phyloP scores from a whole-genome alignment of 1,140 invertebrate species.

The Eufriesea mexicana region DNA sequence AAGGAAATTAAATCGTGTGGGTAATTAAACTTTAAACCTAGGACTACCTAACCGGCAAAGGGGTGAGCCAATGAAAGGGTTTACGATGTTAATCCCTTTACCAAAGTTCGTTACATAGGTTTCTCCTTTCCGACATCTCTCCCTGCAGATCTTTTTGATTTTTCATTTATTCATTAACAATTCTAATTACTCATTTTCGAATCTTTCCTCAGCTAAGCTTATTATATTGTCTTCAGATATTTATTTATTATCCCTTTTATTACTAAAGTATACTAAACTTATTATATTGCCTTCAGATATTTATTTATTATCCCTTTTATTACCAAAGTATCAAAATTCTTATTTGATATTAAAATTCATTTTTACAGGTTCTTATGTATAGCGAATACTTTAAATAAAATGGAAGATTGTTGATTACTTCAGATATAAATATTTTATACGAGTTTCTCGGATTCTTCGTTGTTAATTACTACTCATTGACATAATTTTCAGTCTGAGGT shows the following conservation, averaged over 20 bases:
- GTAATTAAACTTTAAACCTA: conserved; percentile 67
- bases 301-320: no score
- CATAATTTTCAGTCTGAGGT: no score
- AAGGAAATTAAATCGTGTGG: conserved; percentile 61
- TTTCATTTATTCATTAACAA: conserved; percentile 40
- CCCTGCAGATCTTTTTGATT: conserved; percentile 51
- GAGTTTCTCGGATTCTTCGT: no score
- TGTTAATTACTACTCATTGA: no score
- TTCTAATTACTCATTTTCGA: conserved; percentile 58
- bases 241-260: background rate
- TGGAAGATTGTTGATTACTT: background rate
- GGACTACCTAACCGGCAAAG: conserved; percentile 40
- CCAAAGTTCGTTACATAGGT: conserved; percentile 66
- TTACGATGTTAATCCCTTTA: conserved; percentile 67
- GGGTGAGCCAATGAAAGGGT: conserved; percentile 39
- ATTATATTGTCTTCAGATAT: background rate
- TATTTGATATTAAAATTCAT: background rate
- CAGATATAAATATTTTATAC: no score
- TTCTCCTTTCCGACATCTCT: conserved; percentile 57
- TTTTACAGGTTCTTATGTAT: background rate
- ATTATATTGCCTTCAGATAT: no score
- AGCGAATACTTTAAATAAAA: background rate
- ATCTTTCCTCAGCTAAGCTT: background rate
- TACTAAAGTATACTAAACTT: no score
- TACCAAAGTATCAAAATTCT: conserved; percentile 46